These are phyloP conservation scores for Leuctra nigra DNA, from an alignment of 2,888 invertebrate genomes.

Conservation along the genomic window DNA sequence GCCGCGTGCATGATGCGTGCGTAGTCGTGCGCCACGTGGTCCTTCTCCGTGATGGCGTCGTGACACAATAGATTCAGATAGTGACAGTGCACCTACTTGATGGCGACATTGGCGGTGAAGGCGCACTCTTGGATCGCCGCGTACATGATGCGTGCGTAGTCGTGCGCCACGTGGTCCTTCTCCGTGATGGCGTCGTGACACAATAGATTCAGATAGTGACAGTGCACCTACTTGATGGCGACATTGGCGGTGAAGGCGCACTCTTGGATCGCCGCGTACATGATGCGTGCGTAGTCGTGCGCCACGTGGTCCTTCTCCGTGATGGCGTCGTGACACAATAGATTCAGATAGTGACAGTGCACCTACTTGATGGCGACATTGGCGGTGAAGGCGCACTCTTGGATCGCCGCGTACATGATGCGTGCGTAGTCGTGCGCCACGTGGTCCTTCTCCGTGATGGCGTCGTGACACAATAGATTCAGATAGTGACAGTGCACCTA, in stretches of 20 bases:
- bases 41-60: conserved; percentile 70
- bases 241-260: conserved; percentile 48
- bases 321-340: conserved; percentile 59
- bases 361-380: conserved; percentile 46
- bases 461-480: too few relatives aligned
- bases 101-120: conserved; percentile 46
- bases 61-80: too few relatives aligned
- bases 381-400: conserved; percentile 50
- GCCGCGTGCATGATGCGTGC: conserved; percentile 64
- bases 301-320: conserved; percentile 85
- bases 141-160: conserved; percentile 73
- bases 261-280: conserved; percentile 59
- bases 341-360: too few relatives aligned
- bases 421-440: conserved; percentile 84
- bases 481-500: too few relatives aligned
- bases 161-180: conserved; percentile 77
- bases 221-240: conserved; percentile 46
- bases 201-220: too few relatives aligned
- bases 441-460: conserved; percentile 76
- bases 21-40: conserved; percentile 85
- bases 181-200: conserved; percentile 69
- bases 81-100: conserved; percentile 44
- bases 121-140: conserved; percentile 58
- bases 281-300: conserved; percentile 73
- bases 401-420: conserved; percentile 60